phyloP scores from a whole-genome alignment of 2,113 vertebrate species.

The Bombycilla garrulus region DNA sequence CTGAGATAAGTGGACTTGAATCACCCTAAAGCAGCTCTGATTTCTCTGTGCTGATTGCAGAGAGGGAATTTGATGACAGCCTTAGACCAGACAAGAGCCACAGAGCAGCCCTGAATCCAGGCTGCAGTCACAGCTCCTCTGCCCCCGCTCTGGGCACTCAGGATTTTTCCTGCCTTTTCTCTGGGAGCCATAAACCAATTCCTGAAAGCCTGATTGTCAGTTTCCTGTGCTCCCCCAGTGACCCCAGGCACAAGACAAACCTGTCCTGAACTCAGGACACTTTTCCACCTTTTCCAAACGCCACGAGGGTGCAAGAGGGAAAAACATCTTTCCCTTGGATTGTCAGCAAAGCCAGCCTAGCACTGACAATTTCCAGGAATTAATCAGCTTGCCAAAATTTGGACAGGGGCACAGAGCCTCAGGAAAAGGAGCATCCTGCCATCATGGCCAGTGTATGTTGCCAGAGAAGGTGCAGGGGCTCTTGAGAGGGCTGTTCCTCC shows the following conservation, averaged over 20 bases:
- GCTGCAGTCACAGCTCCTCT: not conserved
- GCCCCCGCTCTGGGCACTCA: not conserved
- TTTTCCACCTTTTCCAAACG: not conserved
- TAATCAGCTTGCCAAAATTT: not conserved
- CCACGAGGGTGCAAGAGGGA: not conserved
- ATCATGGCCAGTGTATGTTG: not conserved
- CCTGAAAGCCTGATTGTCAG: not conserved
- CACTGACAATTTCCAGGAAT: not conserved
- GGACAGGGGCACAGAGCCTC: not conserved
- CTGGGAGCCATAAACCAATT: not conserved
- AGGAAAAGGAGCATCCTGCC: not conserved
- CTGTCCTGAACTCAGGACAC: not conserved
- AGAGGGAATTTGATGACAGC: conserved; percentile 28
- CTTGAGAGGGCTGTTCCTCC: not conserved
- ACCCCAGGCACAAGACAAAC: not conserved
- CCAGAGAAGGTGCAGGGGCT: not conserved
- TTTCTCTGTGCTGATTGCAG: conserved; percentile 16
- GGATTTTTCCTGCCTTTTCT: not conserved
- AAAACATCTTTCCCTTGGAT: not conserved
- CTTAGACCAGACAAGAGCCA: not conserved
- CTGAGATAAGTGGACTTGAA: conserved; percentile 46
- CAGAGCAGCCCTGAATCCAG: not conserved
- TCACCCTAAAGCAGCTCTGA: conserved; percentile 40
- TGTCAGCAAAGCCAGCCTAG: not conserved
- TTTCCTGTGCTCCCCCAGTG: not conserved